These are phyloP conservation scores for Orius insidiosus DNA, from an alignment of 1,140 invertebrate genomes.

Conservation along the genomic window DNA sequence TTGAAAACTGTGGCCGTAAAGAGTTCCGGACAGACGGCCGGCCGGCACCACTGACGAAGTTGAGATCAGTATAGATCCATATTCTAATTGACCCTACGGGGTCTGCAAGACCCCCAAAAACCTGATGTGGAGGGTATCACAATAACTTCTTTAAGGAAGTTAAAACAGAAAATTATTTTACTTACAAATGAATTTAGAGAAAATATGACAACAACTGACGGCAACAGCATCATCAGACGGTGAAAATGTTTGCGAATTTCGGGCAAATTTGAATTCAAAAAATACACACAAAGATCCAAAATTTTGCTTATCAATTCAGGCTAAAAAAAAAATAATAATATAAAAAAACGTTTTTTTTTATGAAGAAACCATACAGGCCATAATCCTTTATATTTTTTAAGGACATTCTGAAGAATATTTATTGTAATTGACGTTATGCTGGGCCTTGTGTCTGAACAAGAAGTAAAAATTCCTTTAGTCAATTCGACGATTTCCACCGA, in stretches of 20 bases:
- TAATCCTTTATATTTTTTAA: conserved; percentile 1
- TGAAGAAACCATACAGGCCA: conserved; percentile 7
- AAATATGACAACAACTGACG: background rate
- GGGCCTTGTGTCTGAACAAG: conserved; percentile 3
- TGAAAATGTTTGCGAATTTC: background rate
- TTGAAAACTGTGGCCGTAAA: too few relatives aligned
- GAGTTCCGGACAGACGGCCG: too few relatives aligned
- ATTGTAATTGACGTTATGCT: background rate
- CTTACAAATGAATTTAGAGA: background rate
- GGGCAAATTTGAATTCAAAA: conserved; percentile 1
- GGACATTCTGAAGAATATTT: background rate
- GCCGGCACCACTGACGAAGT: too few relatives aligned
- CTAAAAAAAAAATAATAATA: conserved; percentile 1
- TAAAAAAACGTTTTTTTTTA: background rate
- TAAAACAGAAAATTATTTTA: too few relatives aligned
- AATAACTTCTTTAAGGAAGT: too few relatives aligned
- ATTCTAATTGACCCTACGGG: too few relatives aligned
- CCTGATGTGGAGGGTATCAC: too few relatives aligned
- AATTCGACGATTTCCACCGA: conserved; percentile 38
- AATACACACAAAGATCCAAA: conserved; percentile 2
- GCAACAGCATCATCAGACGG: conserved; percentile 1
- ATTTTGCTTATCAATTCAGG: conserved; percentile 3
- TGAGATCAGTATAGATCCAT: too few relatives aligned
- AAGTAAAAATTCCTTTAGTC: conserved; percentile 31
- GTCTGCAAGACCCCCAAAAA: too few relatives aligned